Evolutionary conservation across 1,140 invertebrate genomes (phyloP), one percentile per base, ranked within the genome.

Genomic region (Aphis craccivora): DNA sequence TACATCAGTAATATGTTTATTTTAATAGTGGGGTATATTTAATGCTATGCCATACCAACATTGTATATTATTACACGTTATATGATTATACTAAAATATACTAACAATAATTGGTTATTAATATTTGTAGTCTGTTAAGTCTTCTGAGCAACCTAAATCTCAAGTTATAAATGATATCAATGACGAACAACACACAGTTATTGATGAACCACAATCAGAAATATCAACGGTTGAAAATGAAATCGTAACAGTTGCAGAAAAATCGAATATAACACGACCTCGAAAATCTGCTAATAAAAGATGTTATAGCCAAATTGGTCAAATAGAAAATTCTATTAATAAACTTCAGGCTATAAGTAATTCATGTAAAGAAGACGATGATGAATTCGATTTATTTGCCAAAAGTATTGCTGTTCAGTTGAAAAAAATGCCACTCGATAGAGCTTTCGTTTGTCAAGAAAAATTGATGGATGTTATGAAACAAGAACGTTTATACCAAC

Each of bases 331-430:
- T 84, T 84, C 35, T 84, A 84, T 84, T 43, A 84, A 84, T 84
- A 43, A 84, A 84, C 81, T 84, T 84, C 22, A 84, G 81, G 81
- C 81, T 43, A 84, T 84, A 84, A 84, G 37, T 23, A 84, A 84
- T 84, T 40, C 81, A 23, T 84, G 81, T 84, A 84, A 43, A 84
- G 81, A 84, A 23, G 37, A 84, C 22, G 37, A 84, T 43, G 81
- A 84, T 43, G 81, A 84, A 84, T 84, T 84, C 3, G 81, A 84
- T 40, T 84, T 84, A 84, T 84, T 84, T 84, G 81, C 81, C 37
- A 43, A 43, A 84, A 84, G 81, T 84, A 84, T 84, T 84, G 81
- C 81, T 84, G 81, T 84, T 84, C 81, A 84, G 22, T 84, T 84
- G 37, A 84, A 11, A 84, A 81, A 84, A 84, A 84, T 84, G 81